phyloP scores from a whole-genome alignment of 2,888 invertebrate species.

The Gortyna flavago region DNA sequence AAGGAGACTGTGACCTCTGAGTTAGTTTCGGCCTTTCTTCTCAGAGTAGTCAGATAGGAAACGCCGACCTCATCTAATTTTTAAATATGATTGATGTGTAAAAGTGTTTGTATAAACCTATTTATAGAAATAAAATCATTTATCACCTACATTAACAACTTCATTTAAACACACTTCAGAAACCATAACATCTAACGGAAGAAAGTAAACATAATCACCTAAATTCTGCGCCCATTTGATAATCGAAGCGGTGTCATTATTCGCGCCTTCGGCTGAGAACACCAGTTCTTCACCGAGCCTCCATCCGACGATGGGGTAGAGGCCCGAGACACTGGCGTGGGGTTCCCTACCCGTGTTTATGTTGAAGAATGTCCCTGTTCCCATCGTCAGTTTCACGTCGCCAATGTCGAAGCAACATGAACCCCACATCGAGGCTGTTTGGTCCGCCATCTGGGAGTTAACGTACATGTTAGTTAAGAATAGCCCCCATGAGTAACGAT shows the following conservation, averaged over 20 bases:
- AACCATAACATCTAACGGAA: neutral
- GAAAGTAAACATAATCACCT: slow-evolving; percentile 83
- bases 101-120: too few species aligned
- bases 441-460: slow-evolving; percentile 93
- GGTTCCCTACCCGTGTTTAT: slow-evolving; percentile 94
- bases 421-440: slow-evolving; percentile 97
- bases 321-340: slow-evolving; percentile 95
- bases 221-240: slow-evolving; percentile 95
- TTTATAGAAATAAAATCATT: neutral
- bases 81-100: too few species aligned
- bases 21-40: too few species aligned
- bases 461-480: neutral
- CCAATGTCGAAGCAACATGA: slow-evolving; percentile 94
- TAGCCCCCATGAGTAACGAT: too few species aligned
- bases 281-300: slow-evolving; percentile 84
- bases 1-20: too few species aligned
- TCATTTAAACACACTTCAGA: neutral
- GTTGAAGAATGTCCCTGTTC: slow-evolving; percentile 97
- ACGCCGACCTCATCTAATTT: too few species aligned
- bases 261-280: slow-evolving; percentile 96
- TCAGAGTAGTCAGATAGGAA: too few species aligned
- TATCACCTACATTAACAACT: neutral
- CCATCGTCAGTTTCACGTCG: slow-evolving; percentile 96
- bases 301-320: slow-evolving; percentile 98
- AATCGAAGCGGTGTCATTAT: slow-evolving; percentile 96